Evolutionary conservation across 2,797 vertebrate species (phyloP).

Genomic region (Anableps anableps): DNA sequence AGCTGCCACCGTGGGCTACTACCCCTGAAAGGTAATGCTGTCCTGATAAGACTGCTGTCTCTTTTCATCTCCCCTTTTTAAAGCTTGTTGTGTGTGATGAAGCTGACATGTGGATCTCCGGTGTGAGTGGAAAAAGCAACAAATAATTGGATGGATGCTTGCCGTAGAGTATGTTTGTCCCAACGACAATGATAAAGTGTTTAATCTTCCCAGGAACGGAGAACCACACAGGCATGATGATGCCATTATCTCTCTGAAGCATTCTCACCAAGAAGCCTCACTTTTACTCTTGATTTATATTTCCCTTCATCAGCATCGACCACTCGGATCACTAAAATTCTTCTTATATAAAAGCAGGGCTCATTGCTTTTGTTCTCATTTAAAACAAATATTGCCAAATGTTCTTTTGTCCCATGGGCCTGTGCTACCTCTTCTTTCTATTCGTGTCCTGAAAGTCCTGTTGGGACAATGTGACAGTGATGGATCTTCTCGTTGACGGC

Average conservation of each 20-base stretch:
- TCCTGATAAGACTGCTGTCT: conserved; percentile 55
- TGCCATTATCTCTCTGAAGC: conserved; percentile 73
- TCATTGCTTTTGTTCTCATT: conserved; percentile 54
- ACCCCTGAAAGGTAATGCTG: conserved; percentile 48
- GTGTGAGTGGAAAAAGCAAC: conserved; percentile 48
- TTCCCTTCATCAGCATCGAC: conserved; percentile 74
- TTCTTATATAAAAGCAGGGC: conserved; percentile 70
- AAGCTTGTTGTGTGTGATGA: conserved; percentile 37
- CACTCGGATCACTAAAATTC: conserved; percentile 70
- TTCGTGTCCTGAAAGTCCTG: conserved; percentile 33
- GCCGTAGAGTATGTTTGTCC: conserved; percentile 60
- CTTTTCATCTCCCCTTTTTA: conserved; percentile 42
- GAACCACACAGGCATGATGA: conserved; percentile 73
- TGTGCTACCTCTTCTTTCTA: conserved; percentile 8
- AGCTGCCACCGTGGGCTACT: conserved; percentile 55
- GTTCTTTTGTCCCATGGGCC: conserved; percentile 57
- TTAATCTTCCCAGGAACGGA: conserved; percentile 78
- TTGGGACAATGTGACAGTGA: conserved; percentile 62
- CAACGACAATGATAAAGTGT: conserved; percentile 80
- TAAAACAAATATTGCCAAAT: conserved; percentile 55
- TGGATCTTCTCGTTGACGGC: conserved; percentile 64
- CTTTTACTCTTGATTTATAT: conserved; percentile 74
- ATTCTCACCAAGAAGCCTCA: conserved; percentile 55
- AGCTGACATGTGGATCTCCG: conserved; percentile 37
- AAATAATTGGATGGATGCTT: conserved; percentile 64